phyloP scores from a whole-genome alignment of 2,797 vertebrate species.

The Lateolabrax maculatus region DNA sequence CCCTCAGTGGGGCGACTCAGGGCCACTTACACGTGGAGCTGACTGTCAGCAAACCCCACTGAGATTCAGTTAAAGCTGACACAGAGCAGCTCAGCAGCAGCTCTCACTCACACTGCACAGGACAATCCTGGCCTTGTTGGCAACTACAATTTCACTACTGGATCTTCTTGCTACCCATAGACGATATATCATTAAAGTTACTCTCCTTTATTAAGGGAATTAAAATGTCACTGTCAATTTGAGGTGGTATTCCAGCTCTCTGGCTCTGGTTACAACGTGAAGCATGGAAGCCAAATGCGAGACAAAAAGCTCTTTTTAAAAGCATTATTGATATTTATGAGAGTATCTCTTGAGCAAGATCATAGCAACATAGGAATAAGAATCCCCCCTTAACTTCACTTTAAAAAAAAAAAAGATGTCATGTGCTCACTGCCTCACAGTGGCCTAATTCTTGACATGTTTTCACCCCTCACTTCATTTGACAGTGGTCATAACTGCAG shows the following conservation, averaged over 20 bases:
- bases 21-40: constrained; percentile 18
- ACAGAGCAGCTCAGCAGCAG: constrained; percentile 26
- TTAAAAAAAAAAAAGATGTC: constrained; percentile 13
- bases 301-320: constrained; percentile 22
- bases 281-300: constrained; percentile 41
- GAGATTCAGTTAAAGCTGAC: constrained; percentile 58
- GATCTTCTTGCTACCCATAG: constrained; percentile 15
- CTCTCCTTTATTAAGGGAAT: constrained; percentile 43
- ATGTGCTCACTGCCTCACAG: constrained; percentile 48
- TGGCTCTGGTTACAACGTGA: constrained; percentile 28
- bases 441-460: constrained; percentile 62
- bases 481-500: constrained; percentile 65
- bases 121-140: constrained; percentile 14
- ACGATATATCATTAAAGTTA: constrained; percentile 42
- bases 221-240: constrained; percentile 58
- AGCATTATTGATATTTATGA: constrained; percentile 38
- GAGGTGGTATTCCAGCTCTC: constrained; percentile 29
- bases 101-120: constrained; percentile 23
- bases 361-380: constrained; percentile 14
- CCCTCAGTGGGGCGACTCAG: constrained; percentile 32
- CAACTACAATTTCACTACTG: constrained; percentile 15
- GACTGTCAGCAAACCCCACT: constrained; percentile 39
- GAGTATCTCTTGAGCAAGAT: constrained; percentile 13
- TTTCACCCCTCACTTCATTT: constrained; percentile 71
- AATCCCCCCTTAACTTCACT: constrained; percentile 29